These are phyloP conservation scores for Pseudochromis fuscus DNA, from an alignment of 2,797 vertebrate genomes.

Conservation along the genomic window DNA sequence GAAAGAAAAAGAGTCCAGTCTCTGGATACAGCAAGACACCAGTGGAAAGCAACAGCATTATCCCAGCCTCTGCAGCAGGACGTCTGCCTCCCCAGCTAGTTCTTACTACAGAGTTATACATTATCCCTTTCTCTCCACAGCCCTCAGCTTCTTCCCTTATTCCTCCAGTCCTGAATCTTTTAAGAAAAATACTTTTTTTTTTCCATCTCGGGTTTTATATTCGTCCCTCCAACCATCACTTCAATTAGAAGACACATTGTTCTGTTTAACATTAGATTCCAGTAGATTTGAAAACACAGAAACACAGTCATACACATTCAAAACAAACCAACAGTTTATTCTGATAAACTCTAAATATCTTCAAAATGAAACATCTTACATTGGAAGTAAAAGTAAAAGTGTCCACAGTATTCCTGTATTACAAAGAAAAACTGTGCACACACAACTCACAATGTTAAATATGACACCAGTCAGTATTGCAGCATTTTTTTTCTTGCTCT, in stretches of 20 bases:
- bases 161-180: background rate
- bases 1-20: constrained; percentile 12
- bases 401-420: background rate
- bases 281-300: background rate
- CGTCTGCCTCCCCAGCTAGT: constrained; percentile 23
- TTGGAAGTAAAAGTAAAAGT: background rate
- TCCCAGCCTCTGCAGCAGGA: constrained; percentile 39
- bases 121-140: background rate
- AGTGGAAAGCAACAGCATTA: constrained; percentile 47
- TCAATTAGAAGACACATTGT: background rate
- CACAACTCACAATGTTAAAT: too few relatives aligned
- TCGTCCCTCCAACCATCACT: background rate
- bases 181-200: background rate
- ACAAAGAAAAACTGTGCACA: background rate
- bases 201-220: background rate
- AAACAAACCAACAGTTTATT: background rate
- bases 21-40: constrained; percentile 38
- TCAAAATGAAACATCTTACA: background rate
- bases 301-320: background rate
- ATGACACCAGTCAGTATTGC: background rate
- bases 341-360: background rate
- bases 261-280: background rate
- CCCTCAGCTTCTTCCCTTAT: background rate
- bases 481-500: too few relatives aligned
- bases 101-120: constrained; percentile 20